Conservation (phyloP, 2,888 invertebrate species). For the Drosophila demipolita region DNA sequence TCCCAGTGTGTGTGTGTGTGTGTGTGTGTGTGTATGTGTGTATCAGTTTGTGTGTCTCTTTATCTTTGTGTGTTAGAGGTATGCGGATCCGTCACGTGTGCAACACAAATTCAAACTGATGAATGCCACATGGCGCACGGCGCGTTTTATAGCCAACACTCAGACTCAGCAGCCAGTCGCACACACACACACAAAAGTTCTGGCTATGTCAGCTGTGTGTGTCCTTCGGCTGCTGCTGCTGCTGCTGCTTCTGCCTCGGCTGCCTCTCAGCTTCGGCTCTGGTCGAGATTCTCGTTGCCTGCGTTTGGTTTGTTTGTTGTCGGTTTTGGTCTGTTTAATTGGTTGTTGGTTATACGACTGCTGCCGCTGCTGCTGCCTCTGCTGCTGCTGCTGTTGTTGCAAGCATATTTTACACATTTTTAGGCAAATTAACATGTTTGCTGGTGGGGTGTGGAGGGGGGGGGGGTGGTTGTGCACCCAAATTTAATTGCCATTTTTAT, state of each 20-base stretch:
- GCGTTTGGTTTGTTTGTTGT: constrained; percentile 52
- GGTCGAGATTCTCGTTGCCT: constrained; percentile 22
- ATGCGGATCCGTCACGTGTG: constrained; percentile 64
- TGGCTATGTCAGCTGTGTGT: constrained; percentile 48
- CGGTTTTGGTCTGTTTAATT: constrained; percentile 48
- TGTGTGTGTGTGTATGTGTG: neutral
- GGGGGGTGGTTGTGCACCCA: neutral
- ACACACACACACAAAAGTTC: neutral
- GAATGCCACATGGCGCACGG: constrained; percentile 75
- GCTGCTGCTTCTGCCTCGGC: constrained; percentile 10
- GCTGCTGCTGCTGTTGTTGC: constrained; percentile 9
- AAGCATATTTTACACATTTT: constrained; percentile 18
- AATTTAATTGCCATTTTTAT: constrained; percentile 9
- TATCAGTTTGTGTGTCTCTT: neutral
- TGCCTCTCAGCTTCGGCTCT: constrained; percentile 32
- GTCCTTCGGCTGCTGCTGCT: constrained; percentile 40
- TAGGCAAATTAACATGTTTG: constrained; percentile 12
- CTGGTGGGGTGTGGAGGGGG: fast-evolving
- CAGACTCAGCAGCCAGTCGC: constrained; percentile 15
- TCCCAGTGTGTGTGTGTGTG: neutral
- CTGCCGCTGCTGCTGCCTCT: neutral
- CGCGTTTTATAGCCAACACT: constrained; percentile 82
- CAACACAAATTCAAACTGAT: constrained; percentile 84
- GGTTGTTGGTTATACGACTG: constrained; percentile 9
- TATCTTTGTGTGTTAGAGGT: neutral